Conservation (phyloP, 2,113 vertebrate species). For the Scomber colias region DNA sequence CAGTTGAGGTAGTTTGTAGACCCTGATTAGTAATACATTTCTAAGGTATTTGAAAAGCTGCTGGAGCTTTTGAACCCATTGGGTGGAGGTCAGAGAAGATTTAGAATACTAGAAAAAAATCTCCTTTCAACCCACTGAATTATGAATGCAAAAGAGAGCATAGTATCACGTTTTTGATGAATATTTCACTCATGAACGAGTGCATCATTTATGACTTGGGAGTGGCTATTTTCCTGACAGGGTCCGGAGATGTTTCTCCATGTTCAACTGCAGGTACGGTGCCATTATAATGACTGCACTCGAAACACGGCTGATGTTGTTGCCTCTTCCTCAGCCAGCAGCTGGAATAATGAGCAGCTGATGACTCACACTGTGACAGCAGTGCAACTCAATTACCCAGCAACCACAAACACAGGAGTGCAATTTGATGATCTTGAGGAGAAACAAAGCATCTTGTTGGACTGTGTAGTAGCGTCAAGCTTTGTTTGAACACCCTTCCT, state of each 20-base stretch:
- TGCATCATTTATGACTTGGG: slow-evolving; percentile 52
- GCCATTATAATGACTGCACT: slow-evolving; percentile 63
- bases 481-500: slow-evolving; percentile 48
- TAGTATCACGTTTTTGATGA: slow-evolving; percentile 45
- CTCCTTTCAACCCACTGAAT: slow-evolving; percentile 10
- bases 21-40: background rate
- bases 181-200: slow-evolving; percentile 43
- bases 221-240: slow-evolving; percentile 37
- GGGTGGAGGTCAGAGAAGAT: background rate
- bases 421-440: slow-evolving; percentile 53
- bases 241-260: slow-evolving; percentile 16
- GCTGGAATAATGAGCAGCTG: slow-evolving; percentile 69
- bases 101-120: background rate
- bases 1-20: no score
- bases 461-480: slow-evolving; percentile 18
- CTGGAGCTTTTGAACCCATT: background rate
- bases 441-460: slow-evolving; percentile 37
- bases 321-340: slow-evolving; percentile 41
- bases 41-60: slow-evolving; percentile 6
- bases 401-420: slow-evolving; percentile 55
- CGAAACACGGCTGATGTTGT: slow-evolving; percentile 20
- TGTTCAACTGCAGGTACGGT: slow-evolving; percentile 22
- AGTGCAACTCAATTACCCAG: slow-evolving; percentile 74
- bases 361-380: slow-evolving; percentile 63
- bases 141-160: slow-evolving; percentile 27